phyloP scores from a whole-genome alignment of 2,797 vertebrate species.

The Masticophis lateralis region DNA sequence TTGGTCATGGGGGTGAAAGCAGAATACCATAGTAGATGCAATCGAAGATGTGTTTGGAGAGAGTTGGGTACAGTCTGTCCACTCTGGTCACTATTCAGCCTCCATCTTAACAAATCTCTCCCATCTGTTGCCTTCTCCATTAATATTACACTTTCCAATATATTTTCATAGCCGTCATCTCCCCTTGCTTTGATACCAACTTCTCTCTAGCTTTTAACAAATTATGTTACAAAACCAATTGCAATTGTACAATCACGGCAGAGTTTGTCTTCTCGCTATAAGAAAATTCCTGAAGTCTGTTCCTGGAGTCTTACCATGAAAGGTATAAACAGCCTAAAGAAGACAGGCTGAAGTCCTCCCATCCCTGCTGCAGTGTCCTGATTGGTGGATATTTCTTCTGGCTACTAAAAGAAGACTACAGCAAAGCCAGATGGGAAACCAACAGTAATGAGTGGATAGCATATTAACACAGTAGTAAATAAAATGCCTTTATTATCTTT shows the following conservation, averaged over 20 bases:
- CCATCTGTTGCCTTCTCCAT: not conserved
- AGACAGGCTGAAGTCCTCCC: not conserved
- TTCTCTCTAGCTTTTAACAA: not conserved
- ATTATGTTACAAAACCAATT: not conserved
- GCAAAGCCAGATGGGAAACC: not conserved
- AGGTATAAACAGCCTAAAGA: not conserved
- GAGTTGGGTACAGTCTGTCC: not conserved
- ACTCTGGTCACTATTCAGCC: not conserved
- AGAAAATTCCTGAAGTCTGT: not conserved
- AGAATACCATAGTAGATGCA: not conserved
- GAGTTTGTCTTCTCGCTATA: not conserved
- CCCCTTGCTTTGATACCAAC: not conserved
- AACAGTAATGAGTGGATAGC: not conserved
- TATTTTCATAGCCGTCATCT: not conserved
- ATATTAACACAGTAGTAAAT: not conserved
- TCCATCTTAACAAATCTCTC: not conserved
- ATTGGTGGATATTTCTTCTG: not conserved
- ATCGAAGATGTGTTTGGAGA: not conserved
- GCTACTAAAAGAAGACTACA: not conserved
- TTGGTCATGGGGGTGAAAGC: not conserved
- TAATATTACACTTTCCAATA: not conserved
- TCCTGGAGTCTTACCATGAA: not conserved
- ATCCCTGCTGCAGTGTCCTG: not conserved
- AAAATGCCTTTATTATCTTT: not conserved
- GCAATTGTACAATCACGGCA: not conserved